Conservation (phyloP, 2,113 vertebrate genomes). For the Andinoacara biseriatus region DNA sequence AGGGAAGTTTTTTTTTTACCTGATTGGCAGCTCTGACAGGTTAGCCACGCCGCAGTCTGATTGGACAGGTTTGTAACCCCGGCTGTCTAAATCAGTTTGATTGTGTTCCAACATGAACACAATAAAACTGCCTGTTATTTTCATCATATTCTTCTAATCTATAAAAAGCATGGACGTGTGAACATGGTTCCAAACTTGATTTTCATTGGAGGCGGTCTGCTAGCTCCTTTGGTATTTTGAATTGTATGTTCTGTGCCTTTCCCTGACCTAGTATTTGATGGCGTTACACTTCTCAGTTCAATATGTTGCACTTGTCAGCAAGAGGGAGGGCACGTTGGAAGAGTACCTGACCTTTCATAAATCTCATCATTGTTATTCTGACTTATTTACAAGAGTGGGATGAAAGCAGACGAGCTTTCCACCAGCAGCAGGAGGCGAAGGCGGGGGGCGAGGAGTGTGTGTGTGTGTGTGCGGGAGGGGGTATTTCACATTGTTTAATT, state of each 20-base stretch:
- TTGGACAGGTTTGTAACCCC: background rate
- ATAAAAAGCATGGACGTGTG: no score
- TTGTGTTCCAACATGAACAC: background rate
- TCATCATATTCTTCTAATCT: background rate
- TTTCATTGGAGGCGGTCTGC: background rate
- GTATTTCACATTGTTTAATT: constrained; percentile 37
- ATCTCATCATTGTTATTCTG: constrained; percentile 49
- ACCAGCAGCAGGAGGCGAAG: background rate
- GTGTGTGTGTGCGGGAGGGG: background rate
- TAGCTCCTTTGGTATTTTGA: background rate
- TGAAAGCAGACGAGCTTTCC: constrained; percentile 27
- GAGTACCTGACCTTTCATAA: constrained; percentile 18
- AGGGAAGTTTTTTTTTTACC: background rate
- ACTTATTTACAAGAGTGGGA: constrained; percentile 46
- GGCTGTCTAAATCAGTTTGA: background rate
- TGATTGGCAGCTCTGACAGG: background rate
- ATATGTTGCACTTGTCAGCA: constrained; percentile 6
- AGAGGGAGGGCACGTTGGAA: background rate
- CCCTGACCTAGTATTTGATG: constrained; percentile 25
- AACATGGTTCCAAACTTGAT: background rate
- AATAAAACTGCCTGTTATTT: background rate
- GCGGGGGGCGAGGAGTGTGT: background rate
- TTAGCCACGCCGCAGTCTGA: background rate
- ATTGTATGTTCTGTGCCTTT: background rate
- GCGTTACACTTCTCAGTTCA: background rate